phyloP scores from a whole-genome alignment of 2,113 vertebrate species.

The Paramormyrops kingsleyae region DNA sequence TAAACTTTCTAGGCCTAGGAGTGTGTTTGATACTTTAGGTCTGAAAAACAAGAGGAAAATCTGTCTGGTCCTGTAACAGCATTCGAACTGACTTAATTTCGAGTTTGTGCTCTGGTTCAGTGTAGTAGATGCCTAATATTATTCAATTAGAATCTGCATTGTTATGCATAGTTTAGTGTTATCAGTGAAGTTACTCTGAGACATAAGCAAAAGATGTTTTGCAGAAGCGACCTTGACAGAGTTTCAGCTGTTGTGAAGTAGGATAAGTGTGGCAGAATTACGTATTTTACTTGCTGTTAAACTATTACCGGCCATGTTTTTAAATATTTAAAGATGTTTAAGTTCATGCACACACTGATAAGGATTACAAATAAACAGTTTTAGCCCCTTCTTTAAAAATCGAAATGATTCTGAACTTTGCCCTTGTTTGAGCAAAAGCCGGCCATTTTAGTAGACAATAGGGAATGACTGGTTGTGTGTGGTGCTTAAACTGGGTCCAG shows the following conservation, averaged over 20 bases:
- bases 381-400: not conserved
- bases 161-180: not conserved
- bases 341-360: not conserved
- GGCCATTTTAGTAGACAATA: not conserved
- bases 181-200: not conserved
- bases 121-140: not conserved
- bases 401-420: not conserved
- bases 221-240: not conserved
- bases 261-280: not conserved
- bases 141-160: not conserved
- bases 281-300: not conserved
- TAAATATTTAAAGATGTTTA: not conserved
- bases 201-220: not conserved
- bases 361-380: not conserved
- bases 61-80: not conserved
- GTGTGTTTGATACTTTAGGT: not conserved
- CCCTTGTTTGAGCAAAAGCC: not conserved
- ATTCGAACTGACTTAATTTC: not conserved
- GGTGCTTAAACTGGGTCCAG: not conserved
- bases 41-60: not conserved
- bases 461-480: not conserved
- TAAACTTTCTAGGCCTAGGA: not conserved
- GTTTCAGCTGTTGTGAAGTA: not conserved
- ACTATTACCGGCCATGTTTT: not conserved
- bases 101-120: not conserved